These are phyloP conservation scores for Fistularia commersonii DNA, from an alignment of 2,797 vertebrate genomes.

Conservation along the genomic window DNA sequence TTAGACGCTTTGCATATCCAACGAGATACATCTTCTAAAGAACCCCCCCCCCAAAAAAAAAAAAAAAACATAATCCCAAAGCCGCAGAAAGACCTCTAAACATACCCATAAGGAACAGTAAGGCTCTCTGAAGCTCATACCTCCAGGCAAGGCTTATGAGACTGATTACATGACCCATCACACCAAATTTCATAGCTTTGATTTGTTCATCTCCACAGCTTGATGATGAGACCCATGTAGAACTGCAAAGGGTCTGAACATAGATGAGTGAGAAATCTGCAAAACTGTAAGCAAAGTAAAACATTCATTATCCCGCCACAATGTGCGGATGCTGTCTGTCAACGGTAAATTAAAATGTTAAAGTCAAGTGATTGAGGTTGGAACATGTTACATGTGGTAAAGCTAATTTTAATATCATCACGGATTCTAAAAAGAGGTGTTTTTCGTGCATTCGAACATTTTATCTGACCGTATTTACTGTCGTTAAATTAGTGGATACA, in stretches of 20 bases:
- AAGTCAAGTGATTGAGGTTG: conserved; percentile 35
- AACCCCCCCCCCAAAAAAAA: no score
- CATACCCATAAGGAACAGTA: conserved; percentile 9
- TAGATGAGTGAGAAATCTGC: conserved; percentile 11
- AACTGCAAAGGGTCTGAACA: conserved; percentile 7
- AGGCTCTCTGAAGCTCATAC: conserved; percentile 18
- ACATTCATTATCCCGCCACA: conserved; percentile 18
- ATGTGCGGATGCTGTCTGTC: conserved; percentile 27
- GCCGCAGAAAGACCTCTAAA: conserved; percentile 25
- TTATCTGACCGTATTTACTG: no score
- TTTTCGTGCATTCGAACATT: no score
- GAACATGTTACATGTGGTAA: conserved; percentile 14
- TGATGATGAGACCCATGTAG: conserved; percentile 9
- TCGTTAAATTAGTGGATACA: no score
- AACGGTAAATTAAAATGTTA: conserved; percentile 26
- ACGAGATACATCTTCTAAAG: conserved; percentile 42
- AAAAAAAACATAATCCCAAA: conserved; percentile 27
- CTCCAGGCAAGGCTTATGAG: conserved; percentile 30
- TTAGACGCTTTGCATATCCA: conserved; percentile 42
- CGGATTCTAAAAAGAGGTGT: conserved; percentile 4
- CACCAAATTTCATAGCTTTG: conserved; percentile 12
- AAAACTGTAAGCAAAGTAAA: conserved; percentile 14
- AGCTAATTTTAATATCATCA: conserved; percentile 13
- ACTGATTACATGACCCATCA: conserved; percentile 22
- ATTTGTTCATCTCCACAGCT: not conserved